Evolutionary conservation across 92 coral and sea anemone genomes (phyloP).

Genomic region (Porites cylindrica): DNA sequence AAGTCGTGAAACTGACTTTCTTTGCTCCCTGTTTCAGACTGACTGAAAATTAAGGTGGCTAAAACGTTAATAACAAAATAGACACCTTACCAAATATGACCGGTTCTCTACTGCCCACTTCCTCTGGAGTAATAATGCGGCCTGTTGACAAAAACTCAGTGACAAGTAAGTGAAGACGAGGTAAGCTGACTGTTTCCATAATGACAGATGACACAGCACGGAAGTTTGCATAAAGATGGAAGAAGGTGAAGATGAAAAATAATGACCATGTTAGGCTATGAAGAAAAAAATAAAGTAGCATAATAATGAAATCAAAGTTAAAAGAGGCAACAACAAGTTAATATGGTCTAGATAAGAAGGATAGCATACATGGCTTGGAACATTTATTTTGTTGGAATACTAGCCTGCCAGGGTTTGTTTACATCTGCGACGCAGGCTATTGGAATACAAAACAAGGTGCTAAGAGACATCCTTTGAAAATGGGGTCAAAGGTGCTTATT

Average conservation of each 20-base stretch:
- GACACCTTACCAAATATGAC: constrained; percentile 83
- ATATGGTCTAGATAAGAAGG: too few relatives aligned
- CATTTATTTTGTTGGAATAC: too few relatives aligned
- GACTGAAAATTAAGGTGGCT: too few relatives aligned
- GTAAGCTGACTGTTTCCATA: constrained; percentile 89
- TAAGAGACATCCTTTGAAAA: too few relatives aligned
- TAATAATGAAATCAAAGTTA: not conserved
- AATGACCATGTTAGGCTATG: constrained; percentile 91
- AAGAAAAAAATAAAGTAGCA: not conserved
- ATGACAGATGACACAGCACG: constrained; percentile 97
- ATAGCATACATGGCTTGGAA: too few relatives aligned
- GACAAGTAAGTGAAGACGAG: constrained; percentile 89
- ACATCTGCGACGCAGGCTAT: too few relatives aligned
- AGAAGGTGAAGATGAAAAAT: constrained; percentile 90
- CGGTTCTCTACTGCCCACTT: constrained; percentile 84
- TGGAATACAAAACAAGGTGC: too few relatives aligned
- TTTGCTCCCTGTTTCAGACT: too few relatives aligned
- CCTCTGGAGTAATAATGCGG: constrained; percentile 82
- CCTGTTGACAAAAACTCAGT: constrained; percentile 75
- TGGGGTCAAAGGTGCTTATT: too few relatives aligned
- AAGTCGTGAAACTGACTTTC: too few relatives aligned
- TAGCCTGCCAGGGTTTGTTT: too few relatives aligned
- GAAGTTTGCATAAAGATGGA: constrained; percentile 92
- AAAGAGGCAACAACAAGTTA: not conserved
- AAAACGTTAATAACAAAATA: not conserved